Percentiles rank a stretch among this genome's conserved stretches.
These are phyloP conservation scores for Drosophila neoperkinsi DNA, from an alignment of 2,888 invertebrate species.

Conservation along the genomic window DNA sequence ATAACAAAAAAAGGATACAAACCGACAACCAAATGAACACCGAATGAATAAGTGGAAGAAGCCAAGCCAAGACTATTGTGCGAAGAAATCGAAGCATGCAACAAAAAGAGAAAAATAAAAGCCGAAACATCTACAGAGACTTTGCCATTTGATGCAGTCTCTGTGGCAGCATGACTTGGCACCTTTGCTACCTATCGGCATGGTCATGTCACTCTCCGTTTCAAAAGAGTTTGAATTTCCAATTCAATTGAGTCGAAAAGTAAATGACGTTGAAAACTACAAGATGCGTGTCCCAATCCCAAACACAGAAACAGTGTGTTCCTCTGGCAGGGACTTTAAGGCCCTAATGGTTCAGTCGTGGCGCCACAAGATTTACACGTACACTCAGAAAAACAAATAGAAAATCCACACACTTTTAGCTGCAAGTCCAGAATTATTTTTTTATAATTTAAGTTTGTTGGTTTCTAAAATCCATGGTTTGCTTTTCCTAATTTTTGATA, in stretches of 20 bases:
- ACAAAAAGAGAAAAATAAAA: conserved; percentile 11
- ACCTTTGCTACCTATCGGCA: conserved; percentile 69
- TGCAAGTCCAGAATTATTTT: too few species aligned
- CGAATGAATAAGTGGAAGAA: conserved; percentile 40
- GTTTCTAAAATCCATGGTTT: not conserved
- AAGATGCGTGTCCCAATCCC: conserved; percentile 18
- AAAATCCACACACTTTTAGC: not conserved
- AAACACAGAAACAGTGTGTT: conserved; percentile 17
- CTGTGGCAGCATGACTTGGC: conserved; percentile 67
- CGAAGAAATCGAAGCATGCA: conserved; percentile 34
- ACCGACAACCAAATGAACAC: conserved; percentile 31
- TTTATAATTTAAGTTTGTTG: not conserved
- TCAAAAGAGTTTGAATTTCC: conserved; percentile 75
- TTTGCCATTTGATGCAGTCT: conserved; percentile 64
- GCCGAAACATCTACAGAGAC: conserved; percentile 51
- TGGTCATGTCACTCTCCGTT: conserved; percentile 76
- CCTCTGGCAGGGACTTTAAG: conserved; percentile 50
- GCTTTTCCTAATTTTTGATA: not conserved
- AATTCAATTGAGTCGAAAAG: conserved; percentile 71
- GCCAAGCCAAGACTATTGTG: conserved; percentile 20
- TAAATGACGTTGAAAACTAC: conserved; percentile 73
- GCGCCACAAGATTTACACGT: conserved; percentile 66
- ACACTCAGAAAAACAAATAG: not conserved
- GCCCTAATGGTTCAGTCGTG: conserved; percentile 79
- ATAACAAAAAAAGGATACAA: conserved; percentile 49